Evolutionary conservation across 2,797 vertebrate species (phyloP).

Genomic region (Pogoniulus pusillus): DNA sequence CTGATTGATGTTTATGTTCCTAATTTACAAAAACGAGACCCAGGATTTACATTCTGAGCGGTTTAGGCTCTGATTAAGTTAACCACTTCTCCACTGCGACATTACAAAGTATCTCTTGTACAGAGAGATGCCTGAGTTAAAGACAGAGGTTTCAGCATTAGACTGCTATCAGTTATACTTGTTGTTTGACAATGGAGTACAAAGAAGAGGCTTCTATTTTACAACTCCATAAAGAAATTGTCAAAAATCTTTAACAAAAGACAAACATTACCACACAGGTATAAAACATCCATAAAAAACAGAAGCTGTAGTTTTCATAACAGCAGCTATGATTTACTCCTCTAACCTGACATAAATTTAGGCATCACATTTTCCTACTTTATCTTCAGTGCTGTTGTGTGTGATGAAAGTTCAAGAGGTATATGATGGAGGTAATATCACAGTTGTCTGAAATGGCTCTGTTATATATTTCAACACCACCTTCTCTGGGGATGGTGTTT

Average conservation of each 20-base stretch:
- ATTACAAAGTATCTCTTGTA: neutral
- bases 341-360: slow-evolving; percentile 70
- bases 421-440: slow-evolving; percentile 47
- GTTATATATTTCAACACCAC: slow-evolving; percentile 38
- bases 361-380: slow-evolving; percentile 69
- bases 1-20: slow-evolving; percentile 50
- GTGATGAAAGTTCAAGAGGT: slow-evolving; percentile 67
- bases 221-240: slow-evolving; percentile 66
- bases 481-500: slow-evolving; percentile 59
- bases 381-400: slow-evolving; percentile 56
- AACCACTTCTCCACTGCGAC: slow-evolving; percentile 1
- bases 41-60: slow-evolving; percentile 29
- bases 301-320: slow-evolving; percentile 68
- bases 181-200: neutral
- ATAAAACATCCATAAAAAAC: slow-evolving; percentile 71
- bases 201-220: slow-evolving; percentile 56
- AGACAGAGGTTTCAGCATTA: neutral
- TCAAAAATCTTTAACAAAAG: slow-evolving; percentile 69
- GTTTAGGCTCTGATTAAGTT: slow-evolving; percentile 46
- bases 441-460: slow-evolving; percentile 53
- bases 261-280: slow-evolving; percentile 65
- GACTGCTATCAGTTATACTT: slow-evolving; percentile 8
- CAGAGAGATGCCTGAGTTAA: neutral
- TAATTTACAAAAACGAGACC: slow-evolving; percentile 30
- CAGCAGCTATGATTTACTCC: slow-evolving; percentile 67